Base-by-base conservation (phyloP, 53 echinoderm and acorn worm species). In the Antedon mediterranea region DNA sequence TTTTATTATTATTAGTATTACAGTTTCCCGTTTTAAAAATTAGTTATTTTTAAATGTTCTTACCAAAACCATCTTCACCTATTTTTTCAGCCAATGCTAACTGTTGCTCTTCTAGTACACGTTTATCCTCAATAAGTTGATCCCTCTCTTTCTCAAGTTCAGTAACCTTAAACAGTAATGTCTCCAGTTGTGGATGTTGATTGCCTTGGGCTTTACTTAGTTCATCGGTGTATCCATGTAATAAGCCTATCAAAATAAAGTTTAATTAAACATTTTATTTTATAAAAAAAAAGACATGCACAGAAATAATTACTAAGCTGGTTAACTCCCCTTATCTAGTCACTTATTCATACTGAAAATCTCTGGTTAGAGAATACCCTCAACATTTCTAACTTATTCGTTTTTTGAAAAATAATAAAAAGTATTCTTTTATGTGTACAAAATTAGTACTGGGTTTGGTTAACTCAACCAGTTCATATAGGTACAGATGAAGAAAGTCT, bases 101-200 rank as follows among this genome's bases (percentile, higher is more conserved):
- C 85, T 93, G 93, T 33, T 89, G 89, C 44, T 93, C 87, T 82
- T 91, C 87, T 20, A 92, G 80, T 30, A 89, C 89, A 29, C 41
- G 70, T 80, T 87, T 92, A 79, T 95, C 91, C 1, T 87, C 87
- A 7, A 83, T 74, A 31, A 91, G 80, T 31, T 91, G 91, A 9
- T 95, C 83, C 23, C 89, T 78, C 29, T 57, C 57, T 57, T 57
- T 57, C 20, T 57, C 57, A 6, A 57, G 57, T 57, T 18, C 57
- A 57, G 57, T 26, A 57, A 26, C 23, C 20, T 23, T 57, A 2
- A 57, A 18, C 23, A 57, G 23, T 23, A 57, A 57, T 57, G 57
- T 57, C 57, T 57, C 15, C 23, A 57, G 57, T 57, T 57, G 57
- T 57, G 57, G 57, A 57, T 57, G 9, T 57, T 57, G 7, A 18